phyloP scores from a whole-genome alignment of 2,888 invertebrate genomes.

The Myathropa florea region DNA sequence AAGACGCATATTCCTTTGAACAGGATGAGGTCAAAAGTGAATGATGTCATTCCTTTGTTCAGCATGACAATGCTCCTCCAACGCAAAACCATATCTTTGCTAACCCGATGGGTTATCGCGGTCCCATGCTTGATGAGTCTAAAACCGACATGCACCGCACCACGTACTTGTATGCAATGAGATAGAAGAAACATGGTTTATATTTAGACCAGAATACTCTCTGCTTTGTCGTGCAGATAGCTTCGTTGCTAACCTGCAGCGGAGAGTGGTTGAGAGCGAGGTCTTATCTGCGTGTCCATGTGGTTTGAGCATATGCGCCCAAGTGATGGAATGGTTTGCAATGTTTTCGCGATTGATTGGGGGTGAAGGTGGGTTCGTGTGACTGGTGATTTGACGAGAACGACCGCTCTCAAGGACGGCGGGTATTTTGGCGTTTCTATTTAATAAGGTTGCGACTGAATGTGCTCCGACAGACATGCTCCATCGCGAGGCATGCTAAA shows the following conservation, averaged over 20 bases:
- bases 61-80: neutral
- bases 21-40: neutral
- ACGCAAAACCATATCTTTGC: neutral
- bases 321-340: too few relatives aligned
- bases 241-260: neutral
- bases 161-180: neutral
- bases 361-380: neutral
- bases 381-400: too few relatives aligned
- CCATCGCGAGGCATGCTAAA: too few relatives aligned
- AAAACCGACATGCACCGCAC: neutral
- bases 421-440: too few relatives aligned
- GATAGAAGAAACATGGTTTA: neutral
- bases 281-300: neutral
- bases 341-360: neutral
- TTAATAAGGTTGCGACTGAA: too few relatives aligned
- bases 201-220: neutral
- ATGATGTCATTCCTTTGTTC: neutral
- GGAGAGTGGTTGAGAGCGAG: too few relatives aligned
- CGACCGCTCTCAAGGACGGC: too few relatives aligned
- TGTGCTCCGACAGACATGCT: too few relatives aligned
- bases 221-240: neutral
- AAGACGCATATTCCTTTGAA: neutral
- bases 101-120: slow-evolving; percentile 18
- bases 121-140: neutral
- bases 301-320: neutral